These are phyloP conservation scores for Diceros bicornis DNA, from an alignment of 2,797 vertebrate species.

Conservation along the genomic window DNA sequence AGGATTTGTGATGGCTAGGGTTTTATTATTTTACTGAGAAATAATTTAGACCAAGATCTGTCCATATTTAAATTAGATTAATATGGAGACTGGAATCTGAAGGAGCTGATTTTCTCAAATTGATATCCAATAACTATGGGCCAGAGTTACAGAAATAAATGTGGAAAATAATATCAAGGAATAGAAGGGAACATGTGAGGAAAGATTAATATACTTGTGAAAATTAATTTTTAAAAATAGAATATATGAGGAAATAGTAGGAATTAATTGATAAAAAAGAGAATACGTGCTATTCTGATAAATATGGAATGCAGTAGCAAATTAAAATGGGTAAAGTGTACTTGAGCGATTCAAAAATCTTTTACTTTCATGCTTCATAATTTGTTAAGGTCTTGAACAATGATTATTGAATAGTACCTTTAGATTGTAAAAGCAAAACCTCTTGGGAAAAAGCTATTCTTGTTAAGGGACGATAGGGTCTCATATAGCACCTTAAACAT, in stretches of 20 bases:
- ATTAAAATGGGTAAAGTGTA: slow-evolving; percentile 12
- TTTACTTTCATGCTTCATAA: slow-evolving; percentile 52
- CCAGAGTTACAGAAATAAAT: slow-evolving; percentile 35
- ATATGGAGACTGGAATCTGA: neutral
- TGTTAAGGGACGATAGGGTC: neutral
- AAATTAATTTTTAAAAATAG: slow-evolving; percentile 25
- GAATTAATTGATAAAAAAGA: slow-evolving; percentile 41
- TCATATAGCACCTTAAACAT: neutral
- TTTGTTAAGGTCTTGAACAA: slow-evolving; percentile 49
- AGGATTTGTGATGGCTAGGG: neutral
- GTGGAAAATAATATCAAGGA: slow-evolving; percentile 24
- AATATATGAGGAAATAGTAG: slow-evolving; percentile 5
- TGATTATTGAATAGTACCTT: slow-evolving; percentile 2
- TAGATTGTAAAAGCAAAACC: neutral
- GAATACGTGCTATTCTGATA: neutral
- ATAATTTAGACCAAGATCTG: slow-evolving; percentile 36
- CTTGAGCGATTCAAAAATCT: slow-evolving; percentile 9
- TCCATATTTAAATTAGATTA: slow-evolving; percentile 48
- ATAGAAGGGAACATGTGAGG: neutral
- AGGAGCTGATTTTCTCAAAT: slow-evolving; percentile 47
- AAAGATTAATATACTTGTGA: slow-evolving; percentile 40
- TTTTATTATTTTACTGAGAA: slow-evolving; percentile 65
- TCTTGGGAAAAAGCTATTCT: slow-evolving; percentile 18
- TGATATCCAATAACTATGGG: neutral
- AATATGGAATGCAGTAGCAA: neutral